These are phyloP conservation scores for Drosophila repleta DNA, from an alignment of 1,140 invertebrate species.

Conservation along the genomic window DNA sequence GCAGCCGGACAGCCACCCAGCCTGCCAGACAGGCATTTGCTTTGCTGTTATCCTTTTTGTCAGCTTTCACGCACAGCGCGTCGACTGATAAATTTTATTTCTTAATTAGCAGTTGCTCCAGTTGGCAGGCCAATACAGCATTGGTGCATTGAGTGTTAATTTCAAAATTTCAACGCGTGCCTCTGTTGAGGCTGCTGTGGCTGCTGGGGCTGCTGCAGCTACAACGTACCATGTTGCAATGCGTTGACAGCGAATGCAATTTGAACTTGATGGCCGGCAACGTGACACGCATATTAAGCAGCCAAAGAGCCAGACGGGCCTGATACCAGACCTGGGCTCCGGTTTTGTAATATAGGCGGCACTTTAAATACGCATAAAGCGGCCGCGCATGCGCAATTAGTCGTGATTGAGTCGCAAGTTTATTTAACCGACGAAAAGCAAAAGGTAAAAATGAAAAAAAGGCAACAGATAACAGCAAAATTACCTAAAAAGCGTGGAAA, in stretches of 20 bases:
- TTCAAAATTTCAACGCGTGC: constrained; percentile 80
- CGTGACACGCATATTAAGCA: constrained; percentile 82
- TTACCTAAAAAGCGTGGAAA: constrained; percentile 64
- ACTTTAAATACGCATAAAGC: constrained; percentile 79
- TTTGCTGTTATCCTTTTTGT: constrained; percentile 58
- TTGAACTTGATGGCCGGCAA: constrained; percentile 82
- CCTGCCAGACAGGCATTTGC: background rate
- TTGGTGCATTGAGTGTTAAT: constrained; percentile 60
- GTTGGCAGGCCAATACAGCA: constrained; percentile 39
- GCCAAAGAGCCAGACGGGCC: constrained; percentile 24
- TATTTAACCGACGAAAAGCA: constrained; percentile 60
- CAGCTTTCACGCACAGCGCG: constrained; percentile 54
- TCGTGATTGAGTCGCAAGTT: constrained; percentile 81
- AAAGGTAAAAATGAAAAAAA: constrained; percentile 33
- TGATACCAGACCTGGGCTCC: constrained; percentile 44
- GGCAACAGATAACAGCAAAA: constrained; percentile 48
- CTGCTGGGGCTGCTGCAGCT: constrained; percentile 26
- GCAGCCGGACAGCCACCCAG: constrained; percentile 8
- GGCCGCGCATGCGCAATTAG: constrained; percentile 78
- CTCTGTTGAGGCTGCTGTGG: constrained; percentile 2
- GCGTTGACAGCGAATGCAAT: constrained; percentile 83
- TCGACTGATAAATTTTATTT: constrained; percentile 72
- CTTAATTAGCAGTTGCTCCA: constrained; percentile 77
- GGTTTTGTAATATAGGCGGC: constrained; percentile 78
- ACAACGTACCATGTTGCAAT: constrained; percentile 52